phyloP scores from a whole-genome alignment of 2,888 invertebrate genomes.

The Mamestra brassicae region DNA sequence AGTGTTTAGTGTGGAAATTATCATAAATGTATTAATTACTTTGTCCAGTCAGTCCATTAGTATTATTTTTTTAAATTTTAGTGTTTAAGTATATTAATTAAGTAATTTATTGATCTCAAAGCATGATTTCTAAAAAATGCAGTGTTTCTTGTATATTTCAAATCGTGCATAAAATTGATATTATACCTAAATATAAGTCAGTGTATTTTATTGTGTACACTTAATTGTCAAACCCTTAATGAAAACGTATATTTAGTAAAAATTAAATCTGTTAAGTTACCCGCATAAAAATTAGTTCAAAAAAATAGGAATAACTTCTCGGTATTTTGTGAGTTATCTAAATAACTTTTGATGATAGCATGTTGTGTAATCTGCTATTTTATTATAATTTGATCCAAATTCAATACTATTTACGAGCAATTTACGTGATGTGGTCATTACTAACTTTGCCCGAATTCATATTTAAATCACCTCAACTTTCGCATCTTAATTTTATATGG shows the following conservation, averaged over 20 bases:
- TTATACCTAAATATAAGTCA: slow-evolving; percentile 29
- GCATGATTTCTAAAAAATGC: slow-evolving; percentile 30
- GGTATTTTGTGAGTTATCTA: neutral
- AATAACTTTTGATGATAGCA: neutral
- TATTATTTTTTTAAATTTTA: slow-evolving; percentile 51
- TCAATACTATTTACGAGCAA: slow-evolving; percentile 24
- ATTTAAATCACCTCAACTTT: too few species aligned
- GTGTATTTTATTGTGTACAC: slow-evolving; percentile 35
- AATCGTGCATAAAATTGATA: slow-evolving; percentile 18
- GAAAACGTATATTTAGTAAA: slow-evolving; percentile 11
- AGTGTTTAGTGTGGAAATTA: slow-evolving; percentile 5
- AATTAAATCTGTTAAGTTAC: slow-evolving; percentile 3
- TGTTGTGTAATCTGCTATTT: neutral
- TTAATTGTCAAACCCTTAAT: slow-evolving; percentile 1
- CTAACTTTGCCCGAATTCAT: neutral
- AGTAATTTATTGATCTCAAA: slow-evolving; percentile 46
- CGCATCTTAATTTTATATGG: too few species aligned
- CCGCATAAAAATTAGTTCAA: neutral
- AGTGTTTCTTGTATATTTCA: slow-evolving; percentile 19
- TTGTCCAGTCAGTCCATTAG: slow-evolving; percentile 47
- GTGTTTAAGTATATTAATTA: slow-evolving; percentile 25
- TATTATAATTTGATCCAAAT: slow-evolving; percentile 8
- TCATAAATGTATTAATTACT: slow-evolving; percentile 27
- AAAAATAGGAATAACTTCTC: neutral
- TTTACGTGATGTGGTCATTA: slow-evolving; percentile 22